Evolutionary conservation across 2,797 vertebrate genomes (phyloP), one percentile per base, ranked within the genome.

Genomic region (Acanthiza pusilla): DNA sequence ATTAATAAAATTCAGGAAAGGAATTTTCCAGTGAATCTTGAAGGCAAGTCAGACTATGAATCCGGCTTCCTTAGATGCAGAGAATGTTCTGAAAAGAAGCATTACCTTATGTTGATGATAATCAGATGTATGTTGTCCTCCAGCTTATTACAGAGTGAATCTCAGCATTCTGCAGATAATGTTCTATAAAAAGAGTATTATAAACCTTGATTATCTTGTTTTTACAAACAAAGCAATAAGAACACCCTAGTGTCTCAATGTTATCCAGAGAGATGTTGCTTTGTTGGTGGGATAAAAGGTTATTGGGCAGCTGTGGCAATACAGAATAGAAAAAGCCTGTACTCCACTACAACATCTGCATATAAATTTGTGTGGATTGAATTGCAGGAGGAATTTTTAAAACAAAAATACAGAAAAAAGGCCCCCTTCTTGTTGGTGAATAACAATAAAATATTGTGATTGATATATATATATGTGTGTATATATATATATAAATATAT

Each of bases 1-100:
- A 80, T 96, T 95, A 96, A 94, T 96, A 92, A 92, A 88, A 93
- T 91, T 88, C 77, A 73, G 53, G 72, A 90, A 63, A 84, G 79
- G 29, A 88, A 85, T 68, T 94, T 84, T 86, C 75, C 73, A 81
- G 77, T 65, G 11, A 91, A 89, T 88, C 66, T 85, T 65, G 60
- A 89, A 93, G 91, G 90, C 82, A 91, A 80, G 84, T 73, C 85
- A 78, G 55, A 89, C 25, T 74, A 72, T 4, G 27, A 85, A 67
- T 86, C 73, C 3, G 4, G 13, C 66, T 91, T 78, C 25, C 82
- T 91, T 84, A 51, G 62, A 67, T 85, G 42, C 55, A 86, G 50
- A 94, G 70, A 50, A 38, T 40, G 62, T 95, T 95, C 81, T 62
- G 62, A 89, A 70, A 81, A 82, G 55, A 88, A 92, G n/a, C 50